Base-by-base conservation (phyloP, 1,140 invertebrate genomes). In the Brachionus angularis region DNA sequence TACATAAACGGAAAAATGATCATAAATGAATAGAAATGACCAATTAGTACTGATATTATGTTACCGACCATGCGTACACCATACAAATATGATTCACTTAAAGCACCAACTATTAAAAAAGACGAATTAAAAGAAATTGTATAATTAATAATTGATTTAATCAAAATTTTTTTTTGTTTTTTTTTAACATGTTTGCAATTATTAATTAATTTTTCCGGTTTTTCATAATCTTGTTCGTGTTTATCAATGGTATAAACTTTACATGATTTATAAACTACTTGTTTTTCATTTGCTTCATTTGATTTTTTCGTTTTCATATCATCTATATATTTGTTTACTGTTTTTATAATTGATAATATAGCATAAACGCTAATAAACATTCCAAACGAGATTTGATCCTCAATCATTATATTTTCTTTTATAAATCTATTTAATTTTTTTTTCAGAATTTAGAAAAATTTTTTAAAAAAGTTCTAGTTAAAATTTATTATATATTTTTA, bases 121-220 rank as follows among this genome's bases (percentile, higher is more conserved):
- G 53, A 58, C 25, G 53, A 58, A 39, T 58, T 58, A 39, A 58
- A 58, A 23, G 53, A 58, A 25, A 58, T 58, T n/a, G 53, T 39
- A 5, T 23, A 58, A 21, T 58, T 58, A 23, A 58, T 58, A 3
- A 58, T 58, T 18, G 53, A 58, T 39, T 58, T 58, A 12, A 58
- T 23, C 14, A 58, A n/a, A 23, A 39, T 31, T 39, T 58, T 58
- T 58, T 58, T 58, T 1, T 39, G 33, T 3, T 34, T 42, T 42
- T 58, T 58, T 58, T 58, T 58, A 12, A 58, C 0, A 21, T 58
- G 53, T 39, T 39, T n/a, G n/a, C n/a, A n/a, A n/a, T n/a, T n/a
- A n/a, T n/a, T n/a, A n/a, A n/a, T n/a, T n/a, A n/a, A n/a, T n/a
- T n/a, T 23, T 25, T 36, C 23, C 3, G 27, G 29, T 5, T 39